phyloP scores from a whole-genome alignment of 2,797 vertebrate genomes.

The Fistularia commersonii region DNA sequence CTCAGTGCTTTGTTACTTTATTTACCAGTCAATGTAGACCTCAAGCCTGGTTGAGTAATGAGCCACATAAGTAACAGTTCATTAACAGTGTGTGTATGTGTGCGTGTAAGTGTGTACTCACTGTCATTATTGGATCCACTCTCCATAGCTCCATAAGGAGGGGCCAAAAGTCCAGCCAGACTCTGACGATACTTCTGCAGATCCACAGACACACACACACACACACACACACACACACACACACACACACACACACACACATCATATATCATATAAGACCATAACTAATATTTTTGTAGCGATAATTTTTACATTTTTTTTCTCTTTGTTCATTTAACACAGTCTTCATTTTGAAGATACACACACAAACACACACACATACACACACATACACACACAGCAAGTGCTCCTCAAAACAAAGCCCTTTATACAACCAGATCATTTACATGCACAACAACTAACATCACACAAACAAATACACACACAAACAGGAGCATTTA shows the following conservation, averaged over 20 bases:
- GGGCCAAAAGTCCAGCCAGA: slow-evolving; percentile 92
- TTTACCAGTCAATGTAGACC: background rate
- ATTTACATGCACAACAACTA: slow-evolving; percentile 68
- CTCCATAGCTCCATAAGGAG: slow-evolving; percentile 98
- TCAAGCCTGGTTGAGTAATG: background rate
- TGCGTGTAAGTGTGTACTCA: slow-evolving; percentile 68
- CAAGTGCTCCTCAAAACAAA: slow-evolving; percentile 57
- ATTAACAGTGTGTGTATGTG: slow-evolving; percentile 4
- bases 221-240: slow-evolving; percentile 17
- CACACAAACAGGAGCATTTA: slow-evolving; percentile 16
- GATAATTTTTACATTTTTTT: slow-evolving; percentile 1
- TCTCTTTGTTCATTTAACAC: slow-evolving; percentile 3
- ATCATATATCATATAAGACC: slow-evolving; percentile 3
- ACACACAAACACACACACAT: slow-evolving; percentile 1
- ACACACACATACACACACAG: background rate
- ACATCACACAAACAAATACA: slow-evolving; percentile 55
- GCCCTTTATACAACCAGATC: slow-evolving; percentile 61
- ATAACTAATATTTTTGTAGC: too few relatives aligned
- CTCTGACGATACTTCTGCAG: slow-evolving; percentile 92
- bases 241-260: slow-evolving; percentile 20
- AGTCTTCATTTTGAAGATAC: slow-evolving; percentile 10
- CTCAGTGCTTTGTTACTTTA: too few relatives aligned
- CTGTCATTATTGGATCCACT: slow-evolving; percentile 92
- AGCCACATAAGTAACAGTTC: background rate
- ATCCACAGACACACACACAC: slow-evolving; percentile 16